A percentile compares a stretch with the other conserved stretches of the same genome.
Evolutionary conservation across 1,140 invertebrate genomes (phyloP).

Genomic region (Conus ventricosus): DNA sequence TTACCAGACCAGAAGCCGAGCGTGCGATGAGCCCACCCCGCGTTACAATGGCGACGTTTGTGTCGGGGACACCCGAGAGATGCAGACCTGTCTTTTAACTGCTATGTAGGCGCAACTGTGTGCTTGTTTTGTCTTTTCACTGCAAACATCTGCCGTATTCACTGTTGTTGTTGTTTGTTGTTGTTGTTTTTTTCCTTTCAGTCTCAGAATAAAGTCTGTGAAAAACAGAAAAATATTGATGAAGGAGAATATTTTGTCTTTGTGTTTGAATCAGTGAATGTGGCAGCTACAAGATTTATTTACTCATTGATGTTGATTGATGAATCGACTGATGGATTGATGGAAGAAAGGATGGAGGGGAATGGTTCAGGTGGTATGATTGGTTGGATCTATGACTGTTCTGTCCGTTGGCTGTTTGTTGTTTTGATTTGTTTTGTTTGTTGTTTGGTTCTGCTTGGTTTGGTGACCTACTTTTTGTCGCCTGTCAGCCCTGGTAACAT

Average conservation of each 20-base stretch:
- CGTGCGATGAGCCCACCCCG: not conserved
- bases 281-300: not conserved
- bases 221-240: not conserved
- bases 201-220: not conserved
- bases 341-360: not conserved
- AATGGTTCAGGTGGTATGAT: no score
- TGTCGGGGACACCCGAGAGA: not conserved
- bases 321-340: not conserved
- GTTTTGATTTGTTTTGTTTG: not conserved
- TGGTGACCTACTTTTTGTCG: not conserved
- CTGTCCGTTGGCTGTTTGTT: no score
- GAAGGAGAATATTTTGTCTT: not conserved
- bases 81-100: not conserved
- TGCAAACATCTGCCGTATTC: not conserved
- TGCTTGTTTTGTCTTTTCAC: not conserved
- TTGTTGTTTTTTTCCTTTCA: no score
- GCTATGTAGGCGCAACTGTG: not conserved
- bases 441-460: not conserved
- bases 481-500: not conserved
- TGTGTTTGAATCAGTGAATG: not conserved
- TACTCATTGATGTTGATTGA: not conserved
- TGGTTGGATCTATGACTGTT: no score
- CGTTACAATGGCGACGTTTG: constrained; percentile 4
- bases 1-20: constrained; percentile 9
- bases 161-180: no score